Base-by-base conservation (phyloP, 2,888 invertebrate species). In the Trimorus sp. region DNA sequence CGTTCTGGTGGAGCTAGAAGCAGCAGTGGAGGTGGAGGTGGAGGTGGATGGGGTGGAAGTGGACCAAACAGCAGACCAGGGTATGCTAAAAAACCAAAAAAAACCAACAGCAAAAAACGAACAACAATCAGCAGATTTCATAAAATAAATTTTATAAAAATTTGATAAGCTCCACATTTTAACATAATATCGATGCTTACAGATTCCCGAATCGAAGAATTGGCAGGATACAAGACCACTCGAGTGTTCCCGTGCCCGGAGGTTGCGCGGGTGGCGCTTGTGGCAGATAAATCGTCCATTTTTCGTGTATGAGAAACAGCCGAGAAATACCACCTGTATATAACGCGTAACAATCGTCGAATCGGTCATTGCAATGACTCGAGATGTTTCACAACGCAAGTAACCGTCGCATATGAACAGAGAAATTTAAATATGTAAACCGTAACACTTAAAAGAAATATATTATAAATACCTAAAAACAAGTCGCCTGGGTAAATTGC, bases 161-260 rank as follows among this genome's bases (percentile, higher is more conserved):
- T 26, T 26, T 26, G 26, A 26, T 26, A 26, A 26, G 26, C 26
- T 26, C 26, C 26, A 26, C 26, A 26, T 26, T 26, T 3, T 4
- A 26, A 26, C 26, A 26, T 26, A 26, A 26, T 26, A 26, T 26
- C 26, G 26, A 26, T 4, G 26, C 26, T 69, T 75, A 38, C 37
- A 80, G 79, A 14, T 75, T 75, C 38, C 76, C 73, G 48, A 76
- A 76, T 77, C 66, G 79, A 45, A 83, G 79, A 63, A 83, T 83
- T 54, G 83, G 83, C 7, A 73, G 83, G 12, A 77, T 83, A 74
- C 75, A 76, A 45, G 42, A 83, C 40, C 66, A 62, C 15, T 49
- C 68, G 0, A 77, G 62, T n/a, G 36, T 79, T 12, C 62, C 68
- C 5, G 37, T 76, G 11, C 71, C 79, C 11, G 79, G 77, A 51